Conservation (phyloP, 2,888 invertebrate species). For the Parnassius smintheus region DNA sequence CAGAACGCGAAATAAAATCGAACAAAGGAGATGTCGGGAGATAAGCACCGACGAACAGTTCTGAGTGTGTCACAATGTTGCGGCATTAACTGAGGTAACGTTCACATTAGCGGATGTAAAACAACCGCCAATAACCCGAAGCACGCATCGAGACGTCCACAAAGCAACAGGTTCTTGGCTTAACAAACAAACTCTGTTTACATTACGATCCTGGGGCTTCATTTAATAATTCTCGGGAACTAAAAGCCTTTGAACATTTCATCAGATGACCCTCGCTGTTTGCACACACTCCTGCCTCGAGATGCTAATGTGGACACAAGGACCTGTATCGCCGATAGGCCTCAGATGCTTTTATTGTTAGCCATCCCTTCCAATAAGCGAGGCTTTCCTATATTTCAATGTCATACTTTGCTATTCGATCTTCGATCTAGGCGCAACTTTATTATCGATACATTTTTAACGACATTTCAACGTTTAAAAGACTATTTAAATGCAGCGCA, state of each 20-base stretch:
- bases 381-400: conserved; percentile 72
- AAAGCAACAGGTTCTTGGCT: conserved; percentile 78
- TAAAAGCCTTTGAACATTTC: conserved; percentile 82
- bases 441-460: conserved; percentile 29
- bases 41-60: conserved; percentile 23
- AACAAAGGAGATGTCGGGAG: conserved; percentile 37
- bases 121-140: conserved; percentile 77
- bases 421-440: conserved; percentile 47
- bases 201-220: conserved; percentile 80
- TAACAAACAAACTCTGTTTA: conserved; percentile 75
- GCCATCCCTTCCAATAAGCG: conserved; percentile 53
- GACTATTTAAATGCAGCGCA: not conserved
- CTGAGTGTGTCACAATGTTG: conserved; percentile 63
- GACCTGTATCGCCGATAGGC: conserved; percentile 79
- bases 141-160: conserved; percentile 74
- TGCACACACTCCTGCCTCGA: conserved; percentile 78
- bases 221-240: conserved; percentile 82
- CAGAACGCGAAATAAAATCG: conserved; percentile 39
- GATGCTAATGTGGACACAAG: conserved; percentile 81
- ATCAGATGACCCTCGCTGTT: conserved; percentile 80
- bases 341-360: conserved; percentile 74
- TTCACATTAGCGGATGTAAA: conserved; percentile 77
- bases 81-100: conserved; percentile 61
- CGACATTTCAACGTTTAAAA: not conserved
- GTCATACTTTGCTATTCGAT: conserved; percentile 62